Conservation (phyloP, 2,113 vertebrate species). For the Nothocercus nigrocapillus region DNA sequence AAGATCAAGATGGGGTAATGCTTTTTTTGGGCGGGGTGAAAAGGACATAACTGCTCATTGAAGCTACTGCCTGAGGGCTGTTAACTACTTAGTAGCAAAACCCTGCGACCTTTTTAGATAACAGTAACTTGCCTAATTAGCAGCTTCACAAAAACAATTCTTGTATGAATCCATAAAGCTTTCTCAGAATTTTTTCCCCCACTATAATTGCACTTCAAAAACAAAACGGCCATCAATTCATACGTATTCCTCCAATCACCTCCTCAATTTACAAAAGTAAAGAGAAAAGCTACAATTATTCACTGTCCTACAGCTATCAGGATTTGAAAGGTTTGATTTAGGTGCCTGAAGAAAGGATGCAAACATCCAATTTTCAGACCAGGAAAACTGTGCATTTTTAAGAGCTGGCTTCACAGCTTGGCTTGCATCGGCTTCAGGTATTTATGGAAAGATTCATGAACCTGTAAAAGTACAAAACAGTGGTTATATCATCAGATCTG, state of each 20-base stretch:
- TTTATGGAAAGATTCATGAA: conserved; percentile 93
- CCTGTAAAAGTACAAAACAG: conserved; percentile 73
- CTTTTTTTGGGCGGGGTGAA: neutral
- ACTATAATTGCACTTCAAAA: conserved; percentile 78
- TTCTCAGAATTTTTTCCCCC: conserved; percentile 49
- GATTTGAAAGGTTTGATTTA: conserved; percentile 28
- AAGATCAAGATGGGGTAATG: neutral
- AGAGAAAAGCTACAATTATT: conserved; percentile 61
- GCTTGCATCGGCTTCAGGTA: conserved; percentile 92
- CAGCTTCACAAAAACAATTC: conserved; percentile 50
- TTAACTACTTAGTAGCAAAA: conserved; percentile 67
- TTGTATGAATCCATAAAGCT: conserved; percentile 58
- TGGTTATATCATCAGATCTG: neutral
- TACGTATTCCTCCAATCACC: conserved; percentile 22
- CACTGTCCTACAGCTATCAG: conserved; percentile 57
- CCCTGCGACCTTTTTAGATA: conserved; percentile 37
- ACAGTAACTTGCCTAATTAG: conserved; percentile 38
- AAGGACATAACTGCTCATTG: conserved; percentile 15
- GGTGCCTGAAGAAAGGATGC: neutral
- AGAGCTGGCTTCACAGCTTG: conserved; percentile 84
- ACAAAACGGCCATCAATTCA: conserved; percentile 5
- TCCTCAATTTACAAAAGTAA: conserved; percentile 11
- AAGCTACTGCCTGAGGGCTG: conserved; percentile 53
- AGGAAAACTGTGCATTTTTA: neutral
- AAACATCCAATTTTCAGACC: neutral